These are phyloP conservation scores for Burhinus oedicnemus DNA, from an alignment of 2,113 vertebrate genomes.

Conservation along the genomic window DNA sequence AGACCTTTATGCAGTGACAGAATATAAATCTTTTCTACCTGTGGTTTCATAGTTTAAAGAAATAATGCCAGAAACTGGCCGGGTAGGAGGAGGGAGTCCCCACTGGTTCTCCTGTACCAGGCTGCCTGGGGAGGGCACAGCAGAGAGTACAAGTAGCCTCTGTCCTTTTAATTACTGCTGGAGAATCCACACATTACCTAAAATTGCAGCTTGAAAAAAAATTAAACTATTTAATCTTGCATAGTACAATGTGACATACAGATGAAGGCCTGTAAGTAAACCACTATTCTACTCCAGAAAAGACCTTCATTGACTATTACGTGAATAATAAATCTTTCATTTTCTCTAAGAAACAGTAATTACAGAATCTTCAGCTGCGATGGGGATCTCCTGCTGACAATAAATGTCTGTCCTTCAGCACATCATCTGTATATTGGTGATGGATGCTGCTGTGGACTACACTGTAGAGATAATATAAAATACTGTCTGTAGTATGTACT, in stretches of 20 bases:
- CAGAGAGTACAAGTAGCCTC: not conserved
- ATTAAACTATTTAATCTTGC: not conserved
- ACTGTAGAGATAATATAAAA: not conserved
- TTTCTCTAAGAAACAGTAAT: slow-evolving; percentile 55
- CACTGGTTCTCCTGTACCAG: not conserved
- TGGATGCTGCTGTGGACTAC: slow-evolving; percentile 10
- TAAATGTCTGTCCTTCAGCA: slow-evolving; percentile 36
- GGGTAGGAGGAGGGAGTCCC: not conserved
- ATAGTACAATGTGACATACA: not conserved
- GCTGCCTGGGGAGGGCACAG: not conserved
- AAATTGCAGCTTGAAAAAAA: not conserved
- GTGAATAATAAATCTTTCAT: slow-evolving; percentile 46
- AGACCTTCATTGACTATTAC: slow-evolving; percentile 40
- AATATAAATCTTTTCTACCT: slow-evolving; percentile 6
- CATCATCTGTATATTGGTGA: not conserved
- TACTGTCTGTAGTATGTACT: not conserved
- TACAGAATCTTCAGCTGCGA: slow-evolving; percentile 24
- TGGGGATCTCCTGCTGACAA: slow-evolving; percentile 39
- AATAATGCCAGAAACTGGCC: not conserved
- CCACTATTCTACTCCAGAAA: slow-evolving; percentile 7
- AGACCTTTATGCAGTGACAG: not conserved
- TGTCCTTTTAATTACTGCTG: slow-evolving; percentile 24
- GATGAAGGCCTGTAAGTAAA: slow-evolving; percentile 8
- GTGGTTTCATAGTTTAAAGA: not conserved
- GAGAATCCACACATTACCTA: slow-evolving; percentile 7